Evolutionary conservation across 2,888 invertebrate genomes (phyloP).

Genomic region (Drosophila formosana): DNA sequence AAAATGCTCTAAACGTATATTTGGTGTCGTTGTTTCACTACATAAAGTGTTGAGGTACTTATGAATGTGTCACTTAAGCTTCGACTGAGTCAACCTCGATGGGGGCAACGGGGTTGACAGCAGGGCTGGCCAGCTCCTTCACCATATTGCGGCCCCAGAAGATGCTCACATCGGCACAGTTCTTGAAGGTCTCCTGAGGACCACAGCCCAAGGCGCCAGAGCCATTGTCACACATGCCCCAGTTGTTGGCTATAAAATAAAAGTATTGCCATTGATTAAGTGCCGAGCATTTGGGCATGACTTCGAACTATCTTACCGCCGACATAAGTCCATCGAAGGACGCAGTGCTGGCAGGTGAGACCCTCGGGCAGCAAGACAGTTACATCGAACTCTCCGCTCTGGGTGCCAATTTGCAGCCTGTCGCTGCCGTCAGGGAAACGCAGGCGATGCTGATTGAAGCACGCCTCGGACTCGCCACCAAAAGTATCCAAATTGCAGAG

Average conservation of each 20-base stretch:
- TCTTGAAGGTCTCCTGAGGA: conserved; percentile 86
- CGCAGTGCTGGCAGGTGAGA: conserved; percentile 86
- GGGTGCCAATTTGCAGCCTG: conserved; percentile 61
- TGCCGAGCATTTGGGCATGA: neutral
- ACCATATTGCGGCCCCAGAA: conserved; percentile 58
- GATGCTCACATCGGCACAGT: conserved; percentile 86
- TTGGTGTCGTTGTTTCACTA: conserved; percentile 10
- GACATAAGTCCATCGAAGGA: conserved; percentile 87
- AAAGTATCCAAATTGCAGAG: conserved; percentile 85
- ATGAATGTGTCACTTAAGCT: neutral
- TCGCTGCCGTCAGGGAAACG: conserved; percentile 79
- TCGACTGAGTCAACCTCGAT: conserved; percentile 14
- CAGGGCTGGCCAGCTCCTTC: conserved; percentile 34
- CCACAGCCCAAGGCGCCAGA: conserved; percentile 85
- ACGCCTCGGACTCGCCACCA: conserved; percentile 86
- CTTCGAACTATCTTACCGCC: conserved; percentile 77
- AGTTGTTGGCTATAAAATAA: conserved; percentile 84
- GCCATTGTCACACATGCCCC: conserved; percentile 85
- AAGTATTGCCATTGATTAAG: neutral
- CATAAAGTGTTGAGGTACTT: neutral
- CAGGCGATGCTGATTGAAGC: conserved; percentile 85
- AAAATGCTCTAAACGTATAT: conserved; percentile 14
- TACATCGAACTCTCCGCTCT: conserved; percentile 75
- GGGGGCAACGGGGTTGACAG: conserved; percentile 16
- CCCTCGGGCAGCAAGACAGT: conserved; percentile 84